These are phyloP conservation scores for Actenoides hombroni DNA, from an alignment of 2,113 vertebrate species.

Conservation along the genomic window DNA sequence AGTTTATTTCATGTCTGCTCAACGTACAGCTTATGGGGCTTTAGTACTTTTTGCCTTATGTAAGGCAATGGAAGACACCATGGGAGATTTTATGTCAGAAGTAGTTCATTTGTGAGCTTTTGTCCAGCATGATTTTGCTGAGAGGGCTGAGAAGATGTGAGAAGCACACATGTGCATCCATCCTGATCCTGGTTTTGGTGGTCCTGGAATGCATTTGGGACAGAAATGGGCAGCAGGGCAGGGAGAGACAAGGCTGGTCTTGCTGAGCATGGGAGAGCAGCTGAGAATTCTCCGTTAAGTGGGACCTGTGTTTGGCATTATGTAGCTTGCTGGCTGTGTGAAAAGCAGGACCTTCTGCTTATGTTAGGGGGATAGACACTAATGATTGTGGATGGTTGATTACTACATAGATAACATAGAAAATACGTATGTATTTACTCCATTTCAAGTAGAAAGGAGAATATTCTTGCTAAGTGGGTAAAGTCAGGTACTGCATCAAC, in stretches of 20 bases:
- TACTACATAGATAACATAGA: neutral
- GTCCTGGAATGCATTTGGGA: neutral
- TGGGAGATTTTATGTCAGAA: neutral
- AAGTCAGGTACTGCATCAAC: neutral
- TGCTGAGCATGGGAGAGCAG: neutral
- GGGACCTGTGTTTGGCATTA: fast-evolving
- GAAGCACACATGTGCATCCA: fast-evolving
- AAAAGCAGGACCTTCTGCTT: neutral
- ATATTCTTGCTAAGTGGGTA: neutral
- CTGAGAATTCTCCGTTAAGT: fast-evolving
- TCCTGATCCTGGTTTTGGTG: neutral
- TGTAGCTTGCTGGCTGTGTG: neutral
- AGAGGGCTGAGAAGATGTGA: neutral
- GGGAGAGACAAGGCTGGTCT: neutral
- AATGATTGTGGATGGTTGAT: neutral
- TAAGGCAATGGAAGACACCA: neutral
- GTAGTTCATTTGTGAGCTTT: neutral
- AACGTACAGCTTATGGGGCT: neutral
- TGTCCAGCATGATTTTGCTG: neutral
- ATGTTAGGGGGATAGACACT: neutral
- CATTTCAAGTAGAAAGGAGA: neutral
- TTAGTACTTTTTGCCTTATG: neutral
- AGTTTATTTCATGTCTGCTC: neutral
- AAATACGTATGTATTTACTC: fast-evolving
- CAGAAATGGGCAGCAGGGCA: neutral